Evolutionary conservation across 2,888 invertebrate genomes (phyloP).

Genomic region (Tridacna gigas): DNA sequence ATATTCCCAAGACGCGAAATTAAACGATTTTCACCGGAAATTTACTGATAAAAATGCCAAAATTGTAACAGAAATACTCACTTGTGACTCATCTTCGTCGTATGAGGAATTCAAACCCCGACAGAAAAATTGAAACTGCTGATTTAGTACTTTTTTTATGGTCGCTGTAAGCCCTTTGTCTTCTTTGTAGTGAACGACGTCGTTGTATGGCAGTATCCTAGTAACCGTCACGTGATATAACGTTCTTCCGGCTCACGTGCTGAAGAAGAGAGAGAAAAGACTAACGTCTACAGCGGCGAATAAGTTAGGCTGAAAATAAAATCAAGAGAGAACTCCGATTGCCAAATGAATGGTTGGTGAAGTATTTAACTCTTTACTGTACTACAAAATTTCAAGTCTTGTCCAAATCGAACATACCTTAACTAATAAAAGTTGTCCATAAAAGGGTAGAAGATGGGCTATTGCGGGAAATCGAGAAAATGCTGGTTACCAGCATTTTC

Average conservation of each 20-base stretch:
- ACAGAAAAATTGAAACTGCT: neutral
- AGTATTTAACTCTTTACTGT: too few relatives aligned
- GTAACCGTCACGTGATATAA: constrained; percentile 60
- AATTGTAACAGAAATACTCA: constrained; percentile 37
- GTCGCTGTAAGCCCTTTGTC: neutral
- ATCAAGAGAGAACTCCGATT: too few relatives aligned
- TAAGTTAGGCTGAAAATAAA: too few relatives aligned
- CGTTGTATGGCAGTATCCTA: constrained; percentile 36
- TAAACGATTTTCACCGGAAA: neutral
- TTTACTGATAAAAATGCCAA: neutral
- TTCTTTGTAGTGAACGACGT: constrained; percentile 46
- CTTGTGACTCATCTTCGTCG: constrained; percentile 65
- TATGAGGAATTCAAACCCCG: constrained; percentile 14
- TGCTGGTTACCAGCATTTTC: too few relatives aligned
- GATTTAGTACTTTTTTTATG: neutral
- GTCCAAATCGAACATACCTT: too few relatives aligned
- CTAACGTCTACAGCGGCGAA: neutral
- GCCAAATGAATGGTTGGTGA: too few relatives aligned
- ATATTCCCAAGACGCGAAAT: neutral
- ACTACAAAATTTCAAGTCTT: too few relatives aligned
- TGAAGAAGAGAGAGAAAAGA: constrained; percentile 33
- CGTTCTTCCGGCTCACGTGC: constrained; percentile 59
- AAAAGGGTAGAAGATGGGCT: too few relatives aligned
- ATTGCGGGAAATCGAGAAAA: too few relatives aligned
- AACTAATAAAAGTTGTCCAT: too few relatives aligned